Conservation (phyloP, 2,113 vertebrate genomes). For the Archilochus colubris region DNA sequence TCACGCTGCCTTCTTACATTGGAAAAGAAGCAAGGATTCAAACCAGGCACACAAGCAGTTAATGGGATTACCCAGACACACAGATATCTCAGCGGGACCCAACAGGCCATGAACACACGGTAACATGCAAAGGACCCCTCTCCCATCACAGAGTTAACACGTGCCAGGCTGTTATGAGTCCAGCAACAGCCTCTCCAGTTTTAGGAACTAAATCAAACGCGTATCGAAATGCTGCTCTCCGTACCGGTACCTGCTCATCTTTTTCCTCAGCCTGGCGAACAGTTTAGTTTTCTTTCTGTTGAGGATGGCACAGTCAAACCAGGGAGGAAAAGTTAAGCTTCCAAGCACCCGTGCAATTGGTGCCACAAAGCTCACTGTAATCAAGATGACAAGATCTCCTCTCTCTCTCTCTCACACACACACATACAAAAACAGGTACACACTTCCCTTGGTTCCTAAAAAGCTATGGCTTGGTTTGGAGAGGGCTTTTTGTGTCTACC, state of each 20-base stretch:
- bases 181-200: slow-evolving; percentile 47
- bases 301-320: slow-evolving; percentile 65
- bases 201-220: slow-evolving; percentile 39
- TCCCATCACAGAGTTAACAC: slow-evolving; percentile 57
- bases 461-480: background rate
- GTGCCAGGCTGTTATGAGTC: slow-evolving; percentile 69
- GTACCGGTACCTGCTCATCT: slow-evolving; percentile 81
- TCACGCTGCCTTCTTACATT: background rate
- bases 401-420: background rate
- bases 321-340: slow-evolving; percentile 45
- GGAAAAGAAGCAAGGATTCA: slow-evolving; percentile 32
- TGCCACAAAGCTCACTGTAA: background rate
- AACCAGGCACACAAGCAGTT: slow-evolving; percentile 52
- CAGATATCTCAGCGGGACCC: slow-evolving; percentile 26
- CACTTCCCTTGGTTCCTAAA: background rate
- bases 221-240: slow-evolving; percentile 36
- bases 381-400: background rate
- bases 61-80: slow-evolving; percentile 64
- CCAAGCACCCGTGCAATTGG: background rate
- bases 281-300: slow-evolving; percentile 87
- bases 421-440: background rate
- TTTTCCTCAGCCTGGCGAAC: slow-evolving; percentile 83
- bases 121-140: slow-evolving; percentile 57
- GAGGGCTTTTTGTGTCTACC: background rate
- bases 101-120: slow-evolving; percentile 9